phyloP scores from a whole-genome alignment of 2,888 invertebrate species.

The Girardia tigrina region DNA sequence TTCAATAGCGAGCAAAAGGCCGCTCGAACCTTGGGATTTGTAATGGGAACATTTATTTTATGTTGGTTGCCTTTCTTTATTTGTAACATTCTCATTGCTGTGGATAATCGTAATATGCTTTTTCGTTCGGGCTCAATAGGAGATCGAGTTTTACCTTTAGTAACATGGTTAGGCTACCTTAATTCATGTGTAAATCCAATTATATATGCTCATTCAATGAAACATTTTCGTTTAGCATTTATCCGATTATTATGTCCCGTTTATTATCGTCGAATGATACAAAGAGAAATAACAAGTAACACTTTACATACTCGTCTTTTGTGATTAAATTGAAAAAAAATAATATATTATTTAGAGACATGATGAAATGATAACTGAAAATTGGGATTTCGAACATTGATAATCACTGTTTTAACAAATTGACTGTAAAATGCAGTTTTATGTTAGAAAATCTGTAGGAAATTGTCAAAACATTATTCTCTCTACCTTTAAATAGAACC shows the following conservation, averaged over 20 bases:
- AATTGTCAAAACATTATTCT: too few species aligned
- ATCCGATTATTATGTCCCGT: constrained; percentile 31
- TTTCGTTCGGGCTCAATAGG: not conserved
- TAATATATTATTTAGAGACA: too few species aligned
- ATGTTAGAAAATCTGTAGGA: too few species aligned
- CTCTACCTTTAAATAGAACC: too few species aligned
- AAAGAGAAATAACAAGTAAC: not conserved
- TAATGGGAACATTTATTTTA: constrained; percentile 87
- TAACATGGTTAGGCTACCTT: constrained; percentile 50
- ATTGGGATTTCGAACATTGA: too few species aligned
- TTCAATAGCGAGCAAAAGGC: constrained; percentile 68
- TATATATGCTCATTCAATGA: constrained; percentile 93
- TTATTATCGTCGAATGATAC: constrained; percentile 26
- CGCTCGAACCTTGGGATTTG: constrained; percentile 85
- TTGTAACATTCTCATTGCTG: constrained; percentile 62
- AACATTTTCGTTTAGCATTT: constrained; percentile 77
- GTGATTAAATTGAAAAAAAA: too few species aligned
- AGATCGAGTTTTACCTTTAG: constrained; percentile 38
- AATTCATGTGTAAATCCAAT: constrained; percentile 59
- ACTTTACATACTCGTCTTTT: not conserved
- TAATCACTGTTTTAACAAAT: too few species aligned
- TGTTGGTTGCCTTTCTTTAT: constrained; percentile 96
- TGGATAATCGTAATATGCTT: constrained; percentile 52
- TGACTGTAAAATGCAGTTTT: too few species aligned
- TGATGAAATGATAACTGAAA: too few species aligned